A percentile compares a stretch with the other conserved stretches of the same genome.
phyloP scores from a whole-genome alignment of 2,797 vertebrate species.

The Buceros bicornis region DNA sequence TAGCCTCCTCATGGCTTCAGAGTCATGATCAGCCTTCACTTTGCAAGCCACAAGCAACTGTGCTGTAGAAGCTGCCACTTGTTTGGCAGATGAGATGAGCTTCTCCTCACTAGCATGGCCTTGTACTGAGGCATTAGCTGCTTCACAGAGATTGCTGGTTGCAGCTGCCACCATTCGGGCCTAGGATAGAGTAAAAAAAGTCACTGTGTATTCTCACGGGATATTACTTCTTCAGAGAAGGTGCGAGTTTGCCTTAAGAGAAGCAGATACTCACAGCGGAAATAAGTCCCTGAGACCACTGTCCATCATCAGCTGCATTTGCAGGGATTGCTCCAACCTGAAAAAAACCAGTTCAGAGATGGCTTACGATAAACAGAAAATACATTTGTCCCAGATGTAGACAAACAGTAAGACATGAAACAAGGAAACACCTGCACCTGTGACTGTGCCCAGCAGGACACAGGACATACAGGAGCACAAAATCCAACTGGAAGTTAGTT shows the following conservation, averaged over 20 bases:
- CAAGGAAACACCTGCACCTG: background rate
- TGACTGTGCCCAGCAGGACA: background rate
- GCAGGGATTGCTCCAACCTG: constrained; percentile 95
- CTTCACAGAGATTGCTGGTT: constrained; percentile 96
- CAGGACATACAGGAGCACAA: background rate
- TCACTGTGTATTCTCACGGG: background rate
- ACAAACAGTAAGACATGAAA: background rate
- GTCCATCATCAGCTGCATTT: constrained; percentile 97
- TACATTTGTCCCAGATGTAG: background rate
- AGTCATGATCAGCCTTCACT: constrained; percentile 96
- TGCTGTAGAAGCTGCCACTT: constrained; percentile 96
- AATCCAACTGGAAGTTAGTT: background rate
- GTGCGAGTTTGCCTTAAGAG: background rate
- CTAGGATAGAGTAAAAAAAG: constrained; percentile 73
- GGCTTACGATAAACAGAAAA: constrained; percentile 16
- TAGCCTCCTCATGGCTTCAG: constrained; percentile 96
- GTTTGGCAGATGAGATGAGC: constrained; percentile 98
- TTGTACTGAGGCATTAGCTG: constrained; percentile 97
- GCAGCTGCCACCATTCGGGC: constrained; percentile 98
- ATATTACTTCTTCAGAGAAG: background rate
- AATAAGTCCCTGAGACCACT: constrained; percentile 99
- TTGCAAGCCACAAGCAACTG: constrained; percentile 98
- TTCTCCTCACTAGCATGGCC: constrained; percentile 99
- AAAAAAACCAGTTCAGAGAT: constrained; percentile 1
- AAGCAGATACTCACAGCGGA: constrained; percentile 89